Conservation (phyloP, 2,888 invertebrate genomes). For the Cataglyphis rosenhaueri region DNA sequence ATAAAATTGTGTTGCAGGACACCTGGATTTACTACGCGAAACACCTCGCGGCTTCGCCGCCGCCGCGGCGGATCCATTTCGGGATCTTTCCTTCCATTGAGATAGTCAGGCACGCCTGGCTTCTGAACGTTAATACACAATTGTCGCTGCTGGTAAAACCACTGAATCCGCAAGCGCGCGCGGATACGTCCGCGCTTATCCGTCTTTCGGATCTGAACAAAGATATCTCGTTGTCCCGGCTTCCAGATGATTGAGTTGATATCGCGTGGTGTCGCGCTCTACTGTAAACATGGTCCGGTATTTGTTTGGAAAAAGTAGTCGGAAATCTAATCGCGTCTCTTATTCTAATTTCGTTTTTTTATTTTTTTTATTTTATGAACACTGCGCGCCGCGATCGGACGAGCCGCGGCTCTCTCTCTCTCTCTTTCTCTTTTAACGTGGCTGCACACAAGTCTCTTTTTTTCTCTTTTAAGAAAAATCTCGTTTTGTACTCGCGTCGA, state of each 20-base stretch:
- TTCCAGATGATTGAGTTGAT: slow-evolving; percentile 21
- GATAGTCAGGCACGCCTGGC: slow-evolving; percentile 77
- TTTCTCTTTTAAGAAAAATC: slow-evolving; percentile 8
- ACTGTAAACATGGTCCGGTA: slow-evolving; percentile 25
- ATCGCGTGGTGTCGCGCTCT: slow-evolving; percentile 14
- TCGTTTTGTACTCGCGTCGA: slow-evolving; percentile 46
- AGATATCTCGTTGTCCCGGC: slow-evolving; percentile 52
- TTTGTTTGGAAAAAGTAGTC: slow-evolving; percentile 34
- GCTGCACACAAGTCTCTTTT: not conserved
- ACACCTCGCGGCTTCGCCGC: slow-evolving; percentile 57
- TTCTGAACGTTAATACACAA: slow-evolving; percentile 80
- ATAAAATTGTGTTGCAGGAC: slow-evolving; percentile 79
- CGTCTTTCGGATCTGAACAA: slow-evolving; percentile 58
- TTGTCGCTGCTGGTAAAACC: slow-evolving; percentile 84
- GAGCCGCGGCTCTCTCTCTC: slow-evolving; percentile 17
- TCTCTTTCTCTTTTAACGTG: not conserved
- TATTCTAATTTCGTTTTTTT: slow-evolving; percentile 38
- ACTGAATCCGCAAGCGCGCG: slow-evolving; percentile 64
- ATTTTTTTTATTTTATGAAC: slow-evolving; percentile 28
- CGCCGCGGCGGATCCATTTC: not conserved
- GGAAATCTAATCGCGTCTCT: slow-evolving; percentile 27
- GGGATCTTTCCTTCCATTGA: slow-evolving; percentile 73
- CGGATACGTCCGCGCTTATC: slow-evolving; percentile 53
- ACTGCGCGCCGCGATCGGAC: slow-evolving; percentile 16
- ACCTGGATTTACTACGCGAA: slow-evolving; percentile 73